phyloP scores from a whole-genome alignment of 2,888 invertebrate species.

The Cephus pulcher region DNA sequence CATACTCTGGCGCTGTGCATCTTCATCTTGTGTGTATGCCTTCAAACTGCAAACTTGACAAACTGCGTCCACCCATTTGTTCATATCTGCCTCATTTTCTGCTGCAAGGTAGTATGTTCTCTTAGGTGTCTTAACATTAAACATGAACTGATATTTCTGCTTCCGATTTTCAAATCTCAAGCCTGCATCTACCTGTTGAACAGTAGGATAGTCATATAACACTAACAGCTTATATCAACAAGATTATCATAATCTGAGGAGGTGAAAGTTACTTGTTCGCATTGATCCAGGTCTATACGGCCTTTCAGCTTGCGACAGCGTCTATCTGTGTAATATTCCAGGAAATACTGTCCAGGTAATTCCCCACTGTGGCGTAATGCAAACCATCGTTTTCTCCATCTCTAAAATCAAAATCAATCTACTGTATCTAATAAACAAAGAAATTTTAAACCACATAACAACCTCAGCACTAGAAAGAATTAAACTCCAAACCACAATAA shows the following conservation, averaged over 20 bases:
- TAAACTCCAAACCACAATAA: background rate
- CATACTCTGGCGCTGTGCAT: slow-evolving; percentile 63
- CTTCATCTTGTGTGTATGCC: slow-evolving; percentile 74
- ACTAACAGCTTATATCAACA: background rate
- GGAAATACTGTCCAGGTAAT: slow-evolving; percentile 91
- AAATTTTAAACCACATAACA: no score
- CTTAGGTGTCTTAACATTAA: slow-evolving; percentile 89
- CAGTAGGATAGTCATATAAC: background rate
- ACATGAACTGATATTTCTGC: slow-evolving; percentile 85
- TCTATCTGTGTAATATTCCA: slow-evolving; percentile 93
- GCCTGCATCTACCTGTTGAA: slow-evolving; percentile 82
- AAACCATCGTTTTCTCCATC: slow-evolving; percentile 97
- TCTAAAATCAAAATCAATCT: slow-evolving; percentile 70
- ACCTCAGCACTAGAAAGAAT: no score
- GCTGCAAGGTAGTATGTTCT: slow-evolving; percentile 94
- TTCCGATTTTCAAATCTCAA: slow-evolving; percentile 85
- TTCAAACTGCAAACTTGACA: slow-evolving; percentile 92
- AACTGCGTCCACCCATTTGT: slow-evolving; percentile 94
- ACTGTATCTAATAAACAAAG: background rate
- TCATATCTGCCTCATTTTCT: slow-evolving; percentile 92
- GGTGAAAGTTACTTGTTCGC: slow-evolving; percentile 82
- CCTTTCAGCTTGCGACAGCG: slow-evolving; percentile 88
- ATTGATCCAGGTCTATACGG: slow-evolving; percentile 93
- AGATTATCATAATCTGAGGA: background rate
- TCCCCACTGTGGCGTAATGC: slow-evolving; percentile 91